Base-by-base conservation (phyloP, 2,888 invertebrate species). In the Phlogophora meticulosa region DNA sequence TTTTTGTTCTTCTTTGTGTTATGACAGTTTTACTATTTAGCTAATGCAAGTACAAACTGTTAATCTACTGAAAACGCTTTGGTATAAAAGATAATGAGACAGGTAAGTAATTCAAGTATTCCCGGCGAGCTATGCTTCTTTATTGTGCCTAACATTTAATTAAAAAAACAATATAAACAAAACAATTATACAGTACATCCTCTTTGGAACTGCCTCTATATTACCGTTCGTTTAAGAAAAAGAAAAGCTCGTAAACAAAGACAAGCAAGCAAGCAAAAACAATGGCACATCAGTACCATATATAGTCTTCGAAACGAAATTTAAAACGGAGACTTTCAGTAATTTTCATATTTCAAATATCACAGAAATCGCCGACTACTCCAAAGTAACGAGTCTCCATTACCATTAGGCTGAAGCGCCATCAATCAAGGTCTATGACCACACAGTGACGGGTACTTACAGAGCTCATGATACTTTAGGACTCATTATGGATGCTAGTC, bases 341-440 rank as follows among this genome's bases (percentile, higher is more conserved):
- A 42, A 63, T 71, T 62, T 78, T 62, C 69, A 42, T 57, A 58
- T 70, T 73, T 67, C 28, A 28, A 66, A 65, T 66, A 57, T 46
- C 49, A 72, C 61, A 78, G 65, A 74, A 71, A 78, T 76, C 13
- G 32, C 75, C 43, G 61, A 49, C 48, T 36, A 32, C 55, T 42
- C 24, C 55, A 43, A 67, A 71, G 65, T 70, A 76, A 80, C 71
- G 72, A 81, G 75, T 80, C 62, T 84, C 40, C 65, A 81, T 85
- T 84, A 82, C 79, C 80, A 86, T 86, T 82, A 85, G 62, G n/a
- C 46, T 63, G 62, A 45, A 49, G 59, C 61, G 71, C 53, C 65
- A 82, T 86, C 72, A 82, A 84, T 87, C 86, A 81, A 66, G 55
- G 57, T 53, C 48, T 80, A 76, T 77, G 79, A 61, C 64, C 69